Evolutionary conservation across 2,797 vertebrate genomes (phyloP).

Genomic region (Ispidina picta): DNA sequence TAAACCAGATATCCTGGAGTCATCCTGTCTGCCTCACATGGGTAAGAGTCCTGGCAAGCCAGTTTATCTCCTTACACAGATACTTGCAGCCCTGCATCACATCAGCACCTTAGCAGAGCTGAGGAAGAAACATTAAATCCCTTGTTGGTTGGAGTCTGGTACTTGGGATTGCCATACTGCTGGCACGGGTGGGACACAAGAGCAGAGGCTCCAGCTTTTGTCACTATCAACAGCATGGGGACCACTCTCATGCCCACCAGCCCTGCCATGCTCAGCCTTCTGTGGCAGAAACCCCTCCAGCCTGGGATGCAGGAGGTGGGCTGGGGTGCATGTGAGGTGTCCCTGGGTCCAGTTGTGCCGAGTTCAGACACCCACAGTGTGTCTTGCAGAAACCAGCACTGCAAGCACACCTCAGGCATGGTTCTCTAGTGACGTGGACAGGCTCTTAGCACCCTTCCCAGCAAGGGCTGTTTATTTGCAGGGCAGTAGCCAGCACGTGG

Average conservation of each 20-base stretch:
- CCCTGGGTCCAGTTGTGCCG: not conserved
- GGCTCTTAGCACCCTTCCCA: not conserved
- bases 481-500: accelerated
- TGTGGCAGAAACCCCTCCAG: not conserved
- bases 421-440: not conserved
- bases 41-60: not conserved
- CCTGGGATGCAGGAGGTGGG: not conserved
- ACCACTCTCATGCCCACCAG: not conserved
- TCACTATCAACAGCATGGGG: not conserved
- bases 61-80: not conserved
- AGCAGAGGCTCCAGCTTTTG: not conserved
- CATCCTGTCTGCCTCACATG: not conserved
- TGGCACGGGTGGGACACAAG: not conserved
- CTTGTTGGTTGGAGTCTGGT: not conserved
- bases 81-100: not conserved
- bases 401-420: accelerated
- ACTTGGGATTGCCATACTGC: not conserved
- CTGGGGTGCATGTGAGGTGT: not conserved
- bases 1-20: not conserved
- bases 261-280: not conserved
- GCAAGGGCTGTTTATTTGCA: not conserved
- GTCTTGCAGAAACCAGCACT: not conserved
- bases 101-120: not conserved
- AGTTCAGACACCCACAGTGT: not conserved
- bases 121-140: not conserved